phyloP scores from a whole-genome alignment of 2,888 invertebrate genomes.

The Gymnosoma rotundatum region DNA sequence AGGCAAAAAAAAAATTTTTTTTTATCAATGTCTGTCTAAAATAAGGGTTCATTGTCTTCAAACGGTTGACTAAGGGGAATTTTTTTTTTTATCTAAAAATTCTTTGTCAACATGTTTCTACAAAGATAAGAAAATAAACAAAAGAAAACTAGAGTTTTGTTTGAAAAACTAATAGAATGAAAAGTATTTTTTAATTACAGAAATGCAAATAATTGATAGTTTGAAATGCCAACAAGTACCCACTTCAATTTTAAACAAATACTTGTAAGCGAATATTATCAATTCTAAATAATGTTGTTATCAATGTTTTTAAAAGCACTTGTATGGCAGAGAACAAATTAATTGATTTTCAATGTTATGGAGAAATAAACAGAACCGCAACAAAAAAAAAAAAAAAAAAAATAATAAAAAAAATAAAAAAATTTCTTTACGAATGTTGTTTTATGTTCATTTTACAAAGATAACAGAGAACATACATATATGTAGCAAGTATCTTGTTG shows the following conservation, averaged over 20 bases:
- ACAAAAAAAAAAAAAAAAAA: no score
- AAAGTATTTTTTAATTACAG: slow-evolving; percentile 68
- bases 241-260: slow-evolving; percentile 45
- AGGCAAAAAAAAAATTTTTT: background rate
- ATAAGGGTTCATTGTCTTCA: slow-evolving; percentile 56
- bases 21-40: background rate
- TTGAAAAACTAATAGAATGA: slow-evolving; percentile 35
- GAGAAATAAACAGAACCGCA: background rate
- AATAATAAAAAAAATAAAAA: no score
- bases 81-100: background rate
- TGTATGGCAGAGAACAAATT: slow-evolving; percentile 69
- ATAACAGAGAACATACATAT: no score
- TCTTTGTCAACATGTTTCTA: slow-evolving; percentile 31
- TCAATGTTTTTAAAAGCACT: slow-evolving; percentile 37
- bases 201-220: slow-evolving; percentile 64
- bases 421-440: no score
- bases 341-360: slow-evolving; percentile 78
- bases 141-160: slow-evolving; percentile 1
- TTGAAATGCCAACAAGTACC: slow-evolving; percentile 48
- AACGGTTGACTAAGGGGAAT: background rate
- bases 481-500: no score
- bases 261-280: slow-evolving; percentile 32
- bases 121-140: slow-evolving; percentile 22
- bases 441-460: no score
- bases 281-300: slow-evolving; percentile 56